These are phyloP conservation scores for Ptychobarbus kaznakovi DNA, from an alignment of 2,797 vertebrate genomes.

Conservation along the genomic window DNA sequence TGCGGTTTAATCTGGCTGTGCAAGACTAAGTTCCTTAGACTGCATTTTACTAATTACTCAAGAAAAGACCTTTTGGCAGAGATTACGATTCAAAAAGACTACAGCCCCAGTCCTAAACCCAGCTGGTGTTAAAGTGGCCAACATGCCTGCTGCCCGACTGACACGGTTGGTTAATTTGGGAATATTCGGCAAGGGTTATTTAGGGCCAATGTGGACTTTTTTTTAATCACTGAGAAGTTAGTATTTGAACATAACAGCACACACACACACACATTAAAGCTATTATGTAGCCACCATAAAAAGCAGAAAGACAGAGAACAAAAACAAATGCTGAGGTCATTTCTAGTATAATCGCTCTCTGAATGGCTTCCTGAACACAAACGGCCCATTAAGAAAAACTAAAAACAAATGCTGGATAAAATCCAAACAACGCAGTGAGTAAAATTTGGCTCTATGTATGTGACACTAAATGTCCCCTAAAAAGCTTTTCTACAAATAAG, in stretches of 20 bases:
- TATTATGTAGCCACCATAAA: background rate
- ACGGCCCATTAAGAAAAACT: conserved; percentile 14
- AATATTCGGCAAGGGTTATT: background rate
- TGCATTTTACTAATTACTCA: background rate
- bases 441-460: background rate
- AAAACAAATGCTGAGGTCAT: conserved; percentile 3
- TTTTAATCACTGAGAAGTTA: background rate
- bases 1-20: background rate
- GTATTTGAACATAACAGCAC: background rate
- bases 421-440: conserved; percentile 11
- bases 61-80: background rate
- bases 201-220: background rate
- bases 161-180: background rate
- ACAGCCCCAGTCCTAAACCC: background rate
- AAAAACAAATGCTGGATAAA: conserved; percentile 31
- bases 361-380: conserved; percentile 32
- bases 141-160: background rate
- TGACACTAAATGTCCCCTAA: background rate
- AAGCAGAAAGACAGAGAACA: background rate
- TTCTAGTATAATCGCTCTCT: background rate
- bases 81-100: conserved; percentile 13
- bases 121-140: background rate
- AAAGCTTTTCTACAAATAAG: background rate
- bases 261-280: background rate
- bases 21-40: background rate